A percentile compares a stretch with the other conserved stretches of the same genome.
phyloP scores from a whole-genome alignment of 1,140 invertebrate species.

The Apis laboriosa region DNA sequence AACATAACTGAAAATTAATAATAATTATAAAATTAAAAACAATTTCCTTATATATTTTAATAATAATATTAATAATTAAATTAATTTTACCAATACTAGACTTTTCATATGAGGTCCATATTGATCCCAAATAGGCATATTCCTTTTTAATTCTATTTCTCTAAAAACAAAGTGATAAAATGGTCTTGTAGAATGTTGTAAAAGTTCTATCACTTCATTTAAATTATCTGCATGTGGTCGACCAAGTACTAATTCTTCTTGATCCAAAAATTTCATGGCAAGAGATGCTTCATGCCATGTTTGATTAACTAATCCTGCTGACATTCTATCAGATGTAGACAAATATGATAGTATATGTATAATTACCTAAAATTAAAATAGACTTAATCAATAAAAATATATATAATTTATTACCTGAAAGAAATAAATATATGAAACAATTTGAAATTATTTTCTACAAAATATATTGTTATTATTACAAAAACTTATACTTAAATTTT shows the following conservation, averaged over 20 bases:
- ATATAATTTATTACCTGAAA: too few relatives aligned
- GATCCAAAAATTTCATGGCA: conserved; percentile 81
- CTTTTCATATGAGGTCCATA: conserved; percentile 75
- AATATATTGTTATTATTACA: too few relatives aligned
- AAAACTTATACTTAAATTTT: too few relatives aligned
- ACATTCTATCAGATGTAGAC: conserved; percentile 82
- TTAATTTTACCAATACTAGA: conserved; percentile 78
- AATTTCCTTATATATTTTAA: not conserved
- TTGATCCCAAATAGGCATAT: conserved; percentile 74
- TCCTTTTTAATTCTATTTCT: conserved; percentile 82
- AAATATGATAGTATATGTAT: conserved; percentile 84
- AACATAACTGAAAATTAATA: conserved; percentile 66
- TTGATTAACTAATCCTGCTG: conserved; percentile 82
- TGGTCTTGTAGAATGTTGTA: conserved; percentile 77
- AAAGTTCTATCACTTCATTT: conserved; percentile 78
- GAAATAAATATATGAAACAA: not conserved
- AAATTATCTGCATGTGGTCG: conserved; percentile 80
- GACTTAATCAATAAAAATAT: not conserved
- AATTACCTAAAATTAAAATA: conserved; percentile 81
- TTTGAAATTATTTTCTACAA: not conserved
- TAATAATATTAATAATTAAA: not conserved
- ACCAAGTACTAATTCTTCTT: conserved; percentile 81
- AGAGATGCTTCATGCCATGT: conserved; percentile 83
- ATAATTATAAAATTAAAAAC: conserved; percentile 4
- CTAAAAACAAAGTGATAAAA: conserved; percentile 83